Conservation (phyloP, 2,797 vertebrate species). For the Gambelia wislizenii region DNA sequence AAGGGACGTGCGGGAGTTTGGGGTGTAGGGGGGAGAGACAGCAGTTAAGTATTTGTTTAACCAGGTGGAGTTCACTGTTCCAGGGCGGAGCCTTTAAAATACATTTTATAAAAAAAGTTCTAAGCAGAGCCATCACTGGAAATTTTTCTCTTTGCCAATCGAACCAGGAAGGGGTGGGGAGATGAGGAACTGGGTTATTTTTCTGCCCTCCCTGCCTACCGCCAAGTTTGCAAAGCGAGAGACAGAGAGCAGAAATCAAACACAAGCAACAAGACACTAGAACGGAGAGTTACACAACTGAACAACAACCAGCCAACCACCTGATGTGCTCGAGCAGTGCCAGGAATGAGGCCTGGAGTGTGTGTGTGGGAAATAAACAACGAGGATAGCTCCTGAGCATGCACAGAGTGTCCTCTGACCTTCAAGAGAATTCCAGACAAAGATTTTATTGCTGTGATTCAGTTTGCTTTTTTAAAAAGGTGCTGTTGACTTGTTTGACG, state of each 20-base stretch:
- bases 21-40: background rate
- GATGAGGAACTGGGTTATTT: background rate
- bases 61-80: background rate
- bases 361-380: background rate
- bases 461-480: background rate
- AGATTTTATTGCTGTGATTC: background rate
- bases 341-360: no score
- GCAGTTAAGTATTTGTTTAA: constrained; percentile 10
- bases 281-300: no score
- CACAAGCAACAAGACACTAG: no score
- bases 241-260: no score
- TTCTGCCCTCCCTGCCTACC: background rate
- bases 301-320: no score
- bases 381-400: background rate
- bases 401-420: no score
- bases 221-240: background rate
- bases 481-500: background rate
- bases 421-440: background rate
- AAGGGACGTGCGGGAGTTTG: no score
- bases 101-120: no score
- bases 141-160: background rate
- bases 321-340: background rate
- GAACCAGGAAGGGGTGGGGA: background rate
- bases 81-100: background rate
- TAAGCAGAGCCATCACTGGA: background rate